Evolutionary conservation across 2,888 invertebrate species (phyloP).

Genomic region (Psococerastis gibbosa): DNA sequence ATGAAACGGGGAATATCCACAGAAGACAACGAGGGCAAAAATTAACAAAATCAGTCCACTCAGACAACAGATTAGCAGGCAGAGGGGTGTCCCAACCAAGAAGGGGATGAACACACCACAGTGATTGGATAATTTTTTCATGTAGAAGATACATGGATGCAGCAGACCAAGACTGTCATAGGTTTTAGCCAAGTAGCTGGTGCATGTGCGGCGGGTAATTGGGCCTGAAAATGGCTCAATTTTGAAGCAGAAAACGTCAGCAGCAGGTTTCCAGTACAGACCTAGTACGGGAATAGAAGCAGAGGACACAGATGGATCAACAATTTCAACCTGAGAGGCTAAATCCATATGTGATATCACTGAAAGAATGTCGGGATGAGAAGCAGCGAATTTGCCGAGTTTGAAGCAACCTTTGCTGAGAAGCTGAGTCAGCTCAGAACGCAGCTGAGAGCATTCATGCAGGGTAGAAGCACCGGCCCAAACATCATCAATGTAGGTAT

Average conservation of each 20-base stretch:
- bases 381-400: background rate
- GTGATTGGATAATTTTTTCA: conserved; percentile 10
- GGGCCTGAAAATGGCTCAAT: background rate
- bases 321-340: background rate
- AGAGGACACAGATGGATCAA: background rate
- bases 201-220: conserved; percentile 1
- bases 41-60: conserved; percentile 6
- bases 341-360: background rate
- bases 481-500: conserved; percentile 18
- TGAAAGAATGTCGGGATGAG: background rate
- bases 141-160: conserved; percentile 6
- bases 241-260: conserved; percentile 3
- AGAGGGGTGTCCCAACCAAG: conserved; percentile 11
- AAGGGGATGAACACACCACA: background rate
- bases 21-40: conserved; percentile 3
- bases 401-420: background rate
- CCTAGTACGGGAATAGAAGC: conserved; percentile 9
- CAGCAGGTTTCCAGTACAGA: conserved; percentile 8
- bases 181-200: conserved; percentile 8
- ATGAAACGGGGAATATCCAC: conserved; percentile 9
- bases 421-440: background rate
- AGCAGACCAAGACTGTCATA: conserved; percentile 11
- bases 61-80: background rate
- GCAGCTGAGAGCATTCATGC: background rate
- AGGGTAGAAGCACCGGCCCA: background rate